Evolutionary conservation across 2,888 invertebrate genomes (phyloP).

Genomic region (Drosophila rellima): DNA sequence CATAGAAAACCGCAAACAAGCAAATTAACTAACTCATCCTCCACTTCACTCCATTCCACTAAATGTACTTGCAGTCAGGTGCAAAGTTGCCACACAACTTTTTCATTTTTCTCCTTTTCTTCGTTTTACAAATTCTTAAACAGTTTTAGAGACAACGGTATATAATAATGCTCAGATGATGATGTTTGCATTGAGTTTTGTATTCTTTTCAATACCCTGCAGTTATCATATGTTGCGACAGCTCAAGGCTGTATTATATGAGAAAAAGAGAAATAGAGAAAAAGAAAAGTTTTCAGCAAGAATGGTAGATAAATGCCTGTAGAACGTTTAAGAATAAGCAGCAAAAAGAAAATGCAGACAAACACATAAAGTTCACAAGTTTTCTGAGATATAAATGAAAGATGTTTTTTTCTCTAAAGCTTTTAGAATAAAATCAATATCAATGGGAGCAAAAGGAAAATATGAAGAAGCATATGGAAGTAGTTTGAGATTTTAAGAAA

Average conservation of each 20-base stretch:
- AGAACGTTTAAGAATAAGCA: not conserved
- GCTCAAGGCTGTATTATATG: not conserved
- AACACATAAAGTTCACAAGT: too few species aligned
- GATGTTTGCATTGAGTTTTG: constrained; percentile 61
- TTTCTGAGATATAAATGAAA: too few species aligned
- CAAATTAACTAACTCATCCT: constrained; percentile 69
- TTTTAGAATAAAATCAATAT: not conserved
- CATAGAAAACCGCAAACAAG: constrained; percentile 52
- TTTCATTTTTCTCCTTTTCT: not conserved
- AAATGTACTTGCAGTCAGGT: constrained; percentile 28
- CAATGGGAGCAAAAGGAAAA: too few species aligned
- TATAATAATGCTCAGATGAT: constrained; percentile 63
- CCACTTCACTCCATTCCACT: constrained; percentile 9
- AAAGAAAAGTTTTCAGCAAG: not conserved
- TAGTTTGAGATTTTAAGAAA: not conserved
- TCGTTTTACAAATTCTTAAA: constrained; percentile 6
- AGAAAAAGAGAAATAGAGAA: not conserved
- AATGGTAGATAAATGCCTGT: not conserved
- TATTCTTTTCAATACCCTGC: constrained; percentile 38
- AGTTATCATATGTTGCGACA: not conserved
- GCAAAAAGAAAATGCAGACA: not conserved
- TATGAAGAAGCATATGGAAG: too few species aligned
- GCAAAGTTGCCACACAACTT: constrained; percentile 59
- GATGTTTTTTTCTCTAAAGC: not conserved
- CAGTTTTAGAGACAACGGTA: constrained; percentile 25